Conservation (phyloP, 92 coral and sea anemone genomes). For the Parazoanthus atlanticus region DNA sequence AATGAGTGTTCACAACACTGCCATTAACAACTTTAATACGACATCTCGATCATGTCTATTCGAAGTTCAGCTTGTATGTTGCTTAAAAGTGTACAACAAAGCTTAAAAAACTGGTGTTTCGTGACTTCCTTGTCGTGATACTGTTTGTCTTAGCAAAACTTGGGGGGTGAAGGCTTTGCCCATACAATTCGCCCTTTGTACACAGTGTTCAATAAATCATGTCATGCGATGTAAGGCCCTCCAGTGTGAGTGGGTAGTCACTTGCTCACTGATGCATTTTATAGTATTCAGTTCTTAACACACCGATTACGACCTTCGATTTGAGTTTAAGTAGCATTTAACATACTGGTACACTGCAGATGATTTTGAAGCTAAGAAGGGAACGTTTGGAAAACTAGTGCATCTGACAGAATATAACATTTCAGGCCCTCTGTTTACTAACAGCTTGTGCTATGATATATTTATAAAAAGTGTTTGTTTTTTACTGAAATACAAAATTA, state of each 20-base stretch:
- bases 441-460: neutral
- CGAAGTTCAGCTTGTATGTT: neutral
- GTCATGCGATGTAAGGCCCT: neutral
- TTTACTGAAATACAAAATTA: neutral
- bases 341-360: neutral
- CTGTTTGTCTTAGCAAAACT: neutral
- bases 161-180: neutral
- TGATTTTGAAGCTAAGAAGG: neutral
- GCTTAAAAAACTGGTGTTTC: neutral
- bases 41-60: neutral
- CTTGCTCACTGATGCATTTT: neutral
- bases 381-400: neutral
- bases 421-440: neutral
- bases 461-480: neutral
- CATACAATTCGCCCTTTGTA: constrained; percentile 6
- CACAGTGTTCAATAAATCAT: neutral
- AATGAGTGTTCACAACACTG: neutral
- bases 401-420: neutral
- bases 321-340: neutral
- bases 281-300: neutral
- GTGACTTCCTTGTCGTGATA: neutral
- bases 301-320: neutral
- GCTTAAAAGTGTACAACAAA: neutral
- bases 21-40: neutral
- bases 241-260: neutral